Conservation (phyloP, 2,113 vertebrate genomes). For the Nannospalax galili region DNA sequence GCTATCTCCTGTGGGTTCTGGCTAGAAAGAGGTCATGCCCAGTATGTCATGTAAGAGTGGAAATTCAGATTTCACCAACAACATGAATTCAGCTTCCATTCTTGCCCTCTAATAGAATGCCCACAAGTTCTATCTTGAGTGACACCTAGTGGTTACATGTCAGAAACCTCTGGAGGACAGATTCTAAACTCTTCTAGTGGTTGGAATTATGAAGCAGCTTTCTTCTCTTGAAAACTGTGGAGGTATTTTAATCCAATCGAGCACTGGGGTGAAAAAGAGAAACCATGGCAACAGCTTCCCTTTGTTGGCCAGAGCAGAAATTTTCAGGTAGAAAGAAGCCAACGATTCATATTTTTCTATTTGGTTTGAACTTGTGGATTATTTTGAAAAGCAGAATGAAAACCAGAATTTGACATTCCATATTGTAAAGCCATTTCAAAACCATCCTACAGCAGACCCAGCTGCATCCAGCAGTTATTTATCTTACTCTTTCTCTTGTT, state of each 20-base stretch:
- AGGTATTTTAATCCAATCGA: background rate
- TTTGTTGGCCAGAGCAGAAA: background rate
- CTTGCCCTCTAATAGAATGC: background rate
- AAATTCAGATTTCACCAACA: background rate
- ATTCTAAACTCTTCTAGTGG: background rate
- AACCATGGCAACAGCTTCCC: background rate
- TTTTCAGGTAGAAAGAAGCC: background rate
- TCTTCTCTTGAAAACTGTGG: background rate
- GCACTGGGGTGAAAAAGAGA: background rate
- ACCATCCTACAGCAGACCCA: background rate
- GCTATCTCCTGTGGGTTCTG: background rate
- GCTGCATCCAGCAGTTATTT: slow-evolving; percentile 16
- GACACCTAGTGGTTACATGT: slow-evolving; percentile 61
- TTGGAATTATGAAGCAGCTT: background rate
- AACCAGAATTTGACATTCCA: slow-evolving; percentile 60
- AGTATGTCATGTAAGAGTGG: background rate
- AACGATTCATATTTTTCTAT: slow-evolving; percentile 26
- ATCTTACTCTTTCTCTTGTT: slow-evolving; percentile 50
- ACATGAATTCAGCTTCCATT: background rate
- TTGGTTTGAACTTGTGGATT: slow-evolving; percentile 48
- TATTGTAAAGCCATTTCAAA: slow-evolving; percentile 56
- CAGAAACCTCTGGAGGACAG: background rate
- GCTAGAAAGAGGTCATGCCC: background rate
- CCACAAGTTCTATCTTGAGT: slow-evolving; percentile 48
- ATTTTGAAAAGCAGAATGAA: slow-evolving; percentile 62